These are phyloP conservation scores for Strigamia transsilvanica DNA, from an alignment of 2,888 invertebrate genomes.

Conservation along the genomic window DNA sequence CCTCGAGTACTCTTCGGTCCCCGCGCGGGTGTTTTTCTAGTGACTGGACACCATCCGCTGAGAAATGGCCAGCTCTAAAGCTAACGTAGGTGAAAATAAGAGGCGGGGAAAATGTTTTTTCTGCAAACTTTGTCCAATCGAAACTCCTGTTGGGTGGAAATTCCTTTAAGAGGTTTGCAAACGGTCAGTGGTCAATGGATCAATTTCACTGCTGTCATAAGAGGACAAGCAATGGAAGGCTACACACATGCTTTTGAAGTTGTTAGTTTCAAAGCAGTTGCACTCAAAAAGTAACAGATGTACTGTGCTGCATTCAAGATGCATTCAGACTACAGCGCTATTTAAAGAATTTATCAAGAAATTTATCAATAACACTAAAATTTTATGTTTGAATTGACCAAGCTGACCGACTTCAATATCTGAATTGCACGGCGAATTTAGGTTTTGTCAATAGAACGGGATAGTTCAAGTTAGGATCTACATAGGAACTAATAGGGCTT, in stretches of 20 bases:
- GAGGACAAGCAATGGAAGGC: conserved; percentile 6
- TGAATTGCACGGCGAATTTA: no score
- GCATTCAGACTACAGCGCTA: no score
- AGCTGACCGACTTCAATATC: no score
- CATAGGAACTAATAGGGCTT: no score
- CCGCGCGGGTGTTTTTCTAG: conserved; percentile 45
- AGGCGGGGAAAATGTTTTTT: conserved; percentile 29
- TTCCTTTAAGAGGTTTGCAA: conserved; percentile 44
- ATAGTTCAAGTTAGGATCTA: no score
- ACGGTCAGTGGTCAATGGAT: conserved; percentile 35
- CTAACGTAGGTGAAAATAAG: conserved; percentile 49
- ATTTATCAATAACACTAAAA: no score
- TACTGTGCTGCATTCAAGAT: no score
- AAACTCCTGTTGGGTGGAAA: conserved; percentile 34
- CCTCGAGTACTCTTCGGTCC: conserved; percentile 22
- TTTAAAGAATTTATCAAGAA: no score
- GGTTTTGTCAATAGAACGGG: no score
- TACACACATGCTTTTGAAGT: not conserved
- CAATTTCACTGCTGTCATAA: conserved; percentile 36
- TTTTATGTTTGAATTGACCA: no score
- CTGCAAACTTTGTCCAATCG: conserved; percentile 44
- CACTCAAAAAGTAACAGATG: no score
- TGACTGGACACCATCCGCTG: conserved; percentile 48
- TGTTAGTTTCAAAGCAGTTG: no score
- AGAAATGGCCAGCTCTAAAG: conserved; percentile 45